These are phyloP conservation scores for Polypterus bichir DNA, from an alignment of 2,113 vertebrate species.

Conservation along the genomic window DNA sequence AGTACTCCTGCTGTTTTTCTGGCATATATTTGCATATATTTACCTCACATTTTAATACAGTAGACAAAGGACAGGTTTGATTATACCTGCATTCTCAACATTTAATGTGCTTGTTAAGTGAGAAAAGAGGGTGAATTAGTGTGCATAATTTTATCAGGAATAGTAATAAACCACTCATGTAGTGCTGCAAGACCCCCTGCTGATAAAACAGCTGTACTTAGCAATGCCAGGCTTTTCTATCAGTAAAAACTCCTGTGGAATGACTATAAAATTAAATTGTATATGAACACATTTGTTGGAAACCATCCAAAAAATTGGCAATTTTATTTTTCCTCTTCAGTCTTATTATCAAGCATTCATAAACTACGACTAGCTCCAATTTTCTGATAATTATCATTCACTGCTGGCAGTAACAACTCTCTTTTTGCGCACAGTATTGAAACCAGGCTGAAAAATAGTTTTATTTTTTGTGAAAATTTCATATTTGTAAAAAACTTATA, in stretches of 20 bases:
- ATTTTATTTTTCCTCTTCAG: too few relatives aligned
- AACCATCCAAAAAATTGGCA: too few relatives aligned
- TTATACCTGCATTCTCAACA: neutral
- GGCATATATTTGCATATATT: slow-evolving; percentile 12
- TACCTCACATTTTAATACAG: neutral
- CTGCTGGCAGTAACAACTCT: too few relatives aligned
- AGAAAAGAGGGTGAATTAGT: neutral
- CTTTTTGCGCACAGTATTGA: too few relatives aligned
- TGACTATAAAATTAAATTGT: neutral
- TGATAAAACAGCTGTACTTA: neutral
- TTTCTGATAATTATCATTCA: too few relatives aligned
- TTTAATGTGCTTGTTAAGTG: neutral
- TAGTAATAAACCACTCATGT: neutral
- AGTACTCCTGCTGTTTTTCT: neutral
- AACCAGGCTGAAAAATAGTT: too few relatives aligned
- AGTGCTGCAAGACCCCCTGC: neutral
- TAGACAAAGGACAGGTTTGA: slow-evolving; percentile 1
- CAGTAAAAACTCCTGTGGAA: neutral
- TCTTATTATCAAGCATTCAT: too few relatives aligned
- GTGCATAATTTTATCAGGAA: neutral
- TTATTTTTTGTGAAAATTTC: too few relatives aligned
- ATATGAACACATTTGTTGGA: too few relatives aligned
- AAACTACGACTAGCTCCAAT: too few relatives aligned
- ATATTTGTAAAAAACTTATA: too few relatives aligned
- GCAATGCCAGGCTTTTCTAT: neutral